phyloP scores from a whole-genome alignment of 92 coral and sea anemone species.

The Isaurus tuberculatus region DNA sequence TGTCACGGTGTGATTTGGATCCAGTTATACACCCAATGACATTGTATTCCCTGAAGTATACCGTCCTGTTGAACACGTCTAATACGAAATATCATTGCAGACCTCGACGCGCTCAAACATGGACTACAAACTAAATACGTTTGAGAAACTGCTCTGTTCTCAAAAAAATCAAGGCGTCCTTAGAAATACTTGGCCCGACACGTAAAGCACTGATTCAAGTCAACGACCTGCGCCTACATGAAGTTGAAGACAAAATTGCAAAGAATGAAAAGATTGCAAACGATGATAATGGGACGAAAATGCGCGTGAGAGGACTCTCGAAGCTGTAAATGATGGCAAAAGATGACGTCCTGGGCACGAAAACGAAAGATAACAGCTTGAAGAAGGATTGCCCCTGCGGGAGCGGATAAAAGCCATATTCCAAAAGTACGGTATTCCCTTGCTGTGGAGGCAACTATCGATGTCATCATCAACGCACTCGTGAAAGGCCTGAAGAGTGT shows the following conservation, averaged over 20 bases:
- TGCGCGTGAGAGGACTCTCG: slow-evolving; percentile 6
- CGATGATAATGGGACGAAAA: not conserved
- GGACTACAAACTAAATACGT: no score
- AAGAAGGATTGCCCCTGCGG: not conserved
- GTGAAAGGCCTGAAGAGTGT: not conserved
- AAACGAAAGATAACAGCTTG: slow-evolving; percentile 1
- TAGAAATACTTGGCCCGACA: no score
- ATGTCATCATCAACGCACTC: not conserved
- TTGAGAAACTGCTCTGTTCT: no score
- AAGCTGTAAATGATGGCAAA: not conserved
- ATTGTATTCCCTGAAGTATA: no score
- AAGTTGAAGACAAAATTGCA: not conserved
- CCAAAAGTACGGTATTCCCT: slow-evolving; percentile 25
- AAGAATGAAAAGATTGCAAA: not conserved
- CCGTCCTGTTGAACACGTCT: no score
- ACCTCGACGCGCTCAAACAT: no score
- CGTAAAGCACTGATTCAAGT: not conserved
- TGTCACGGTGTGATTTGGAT: no score
- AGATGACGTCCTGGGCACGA: not conserved
- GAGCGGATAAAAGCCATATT: slow-evolving; percentile 19
- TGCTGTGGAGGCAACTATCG: slow-evolving; percentile 33
- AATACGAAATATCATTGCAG: no score
- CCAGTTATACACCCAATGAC: no score
- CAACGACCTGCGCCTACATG: not conserved
- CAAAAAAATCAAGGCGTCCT: no score